phyloP scores from a whole-genome alignment of 1,140 invertebrate genomes.

The Sycophaga agraensis region DNA sequence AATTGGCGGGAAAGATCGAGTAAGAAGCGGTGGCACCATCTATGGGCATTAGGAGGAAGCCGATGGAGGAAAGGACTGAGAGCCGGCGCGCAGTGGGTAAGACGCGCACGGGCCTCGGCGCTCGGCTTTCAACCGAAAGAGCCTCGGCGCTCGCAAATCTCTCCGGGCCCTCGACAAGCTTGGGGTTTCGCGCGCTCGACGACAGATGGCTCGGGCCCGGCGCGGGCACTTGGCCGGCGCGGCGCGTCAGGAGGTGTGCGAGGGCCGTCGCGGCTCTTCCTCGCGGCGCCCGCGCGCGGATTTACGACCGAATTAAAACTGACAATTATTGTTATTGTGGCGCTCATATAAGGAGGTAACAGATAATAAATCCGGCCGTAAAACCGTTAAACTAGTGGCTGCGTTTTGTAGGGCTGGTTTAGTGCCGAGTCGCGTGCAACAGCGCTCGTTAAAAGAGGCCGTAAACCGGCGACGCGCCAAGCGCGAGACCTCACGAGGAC shows the following conservation, averaged over 20 bases:
- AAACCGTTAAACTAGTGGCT: conserved; percentile 56
- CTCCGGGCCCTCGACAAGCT: neutral
- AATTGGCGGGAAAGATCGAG: neutral
- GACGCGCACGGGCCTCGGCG: neutral
- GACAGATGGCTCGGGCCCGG: conserved; percentile 45
- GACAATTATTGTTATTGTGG: conserved; percentile 59
- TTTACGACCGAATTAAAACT: conserved; percentile 57
- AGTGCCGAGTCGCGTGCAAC: conserved; percentile 58
- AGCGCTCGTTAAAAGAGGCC: conserved; percentile 54
- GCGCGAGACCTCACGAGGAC: neutral
- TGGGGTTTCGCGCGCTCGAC: conserved; percentile 38
- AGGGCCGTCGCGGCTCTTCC: too few species aligned
- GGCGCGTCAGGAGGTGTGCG: too few species aligned
- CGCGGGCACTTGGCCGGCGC: conserved; percentile 37
- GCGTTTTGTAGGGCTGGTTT: conserved; percentile 57
- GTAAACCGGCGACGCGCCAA: conserved; percentile 20
- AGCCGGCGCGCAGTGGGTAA: neutral
- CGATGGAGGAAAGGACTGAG: conserved; percentile 21
- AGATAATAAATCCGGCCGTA: conserved; percentile 59
- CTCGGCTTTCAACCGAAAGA: too few species aligned
- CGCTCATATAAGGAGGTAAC: conserved; percentile 57
- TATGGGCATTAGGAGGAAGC: conserved; percentile 33
- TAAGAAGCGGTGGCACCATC: conserved; percentile 39
- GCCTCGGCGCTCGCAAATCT: neutral
- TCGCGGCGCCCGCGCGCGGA: conserved; percentile 33